Evolutionary conservation across 2,797 vertebrate species (phyloP).

Genomic region (Novumbra hubbsi): DNA sequence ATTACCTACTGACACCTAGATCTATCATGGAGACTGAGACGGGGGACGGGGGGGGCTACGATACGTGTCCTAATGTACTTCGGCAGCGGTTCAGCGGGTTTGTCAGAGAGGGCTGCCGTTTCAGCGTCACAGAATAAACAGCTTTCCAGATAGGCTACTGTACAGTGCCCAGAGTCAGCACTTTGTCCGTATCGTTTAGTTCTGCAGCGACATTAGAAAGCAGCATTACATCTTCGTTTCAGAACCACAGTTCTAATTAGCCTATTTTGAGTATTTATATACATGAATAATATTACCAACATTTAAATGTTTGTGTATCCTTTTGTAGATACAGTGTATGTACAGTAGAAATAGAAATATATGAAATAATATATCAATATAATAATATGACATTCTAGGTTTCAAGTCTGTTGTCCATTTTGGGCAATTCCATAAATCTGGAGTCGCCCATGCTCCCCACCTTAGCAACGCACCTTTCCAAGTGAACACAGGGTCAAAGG

Average conservation of each 20-base stretch:
- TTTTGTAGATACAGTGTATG: too few relatives aligned
- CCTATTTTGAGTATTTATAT: too few relatives aligned
- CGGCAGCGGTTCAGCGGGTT: neutral
- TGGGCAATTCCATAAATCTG: too few relatives aligned
- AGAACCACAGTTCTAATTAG: neutral
- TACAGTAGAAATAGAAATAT: too few relatives aligned
- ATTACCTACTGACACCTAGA: slow-evolving; percentile 63
- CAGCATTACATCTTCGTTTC: too few relatives aligned
- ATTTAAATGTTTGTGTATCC: too few relatives aligned
- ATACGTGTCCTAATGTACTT: neutral
- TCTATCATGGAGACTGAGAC: slow-evolving; percentile 48
- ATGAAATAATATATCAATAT: too few relatives aligned
- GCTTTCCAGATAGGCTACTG: neutral
- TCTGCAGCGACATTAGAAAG: neutral
- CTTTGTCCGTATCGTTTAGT: neutral
- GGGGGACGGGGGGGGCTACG: neutral
- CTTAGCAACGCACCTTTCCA: neutral
- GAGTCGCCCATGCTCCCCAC: too few relatives aligned
- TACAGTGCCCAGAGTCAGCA: neutral
- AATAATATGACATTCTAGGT: too few relatives aligned
- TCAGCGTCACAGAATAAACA: neutral
- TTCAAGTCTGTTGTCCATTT: too few relatives aligned
- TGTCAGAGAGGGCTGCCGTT: neutral
- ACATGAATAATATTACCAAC: too few relatives aligned
- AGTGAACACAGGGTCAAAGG: neutral